A percentile compares a stretch with the other conserved stretches of the same genome.
These are phyloP conservation scores for Popillia japonica DNA, from an alignment of 1,140 invertebrate species.

Conservation along the genomic window DNA sequence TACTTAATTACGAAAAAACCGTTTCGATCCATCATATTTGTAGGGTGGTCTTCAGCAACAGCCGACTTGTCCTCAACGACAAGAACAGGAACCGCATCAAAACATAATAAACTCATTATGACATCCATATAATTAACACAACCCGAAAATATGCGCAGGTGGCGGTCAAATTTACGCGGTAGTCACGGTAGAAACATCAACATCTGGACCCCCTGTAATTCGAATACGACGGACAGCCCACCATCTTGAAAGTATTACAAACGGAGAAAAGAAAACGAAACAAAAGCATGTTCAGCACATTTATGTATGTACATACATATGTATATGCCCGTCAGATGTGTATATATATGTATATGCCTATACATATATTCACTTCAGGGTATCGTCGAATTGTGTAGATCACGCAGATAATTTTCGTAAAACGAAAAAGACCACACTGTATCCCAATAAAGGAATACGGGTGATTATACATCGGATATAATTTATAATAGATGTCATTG, in stretches of 20 bases:
- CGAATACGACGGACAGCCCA: not conserved
- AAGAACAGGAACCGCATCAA: not conserved
- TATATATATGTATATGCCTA: no score
- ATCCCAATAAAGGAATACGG: slow-evolving; percentile 32
- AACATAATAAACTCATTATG: not conserved
- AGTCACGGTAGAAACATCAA: slow-evolving; percentile 3
- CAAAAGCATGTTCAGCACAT: not conserved
- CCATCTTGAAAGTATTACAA: not conserved
- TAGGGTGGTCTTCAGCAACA: no score
- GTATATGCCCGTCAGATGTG: no score
- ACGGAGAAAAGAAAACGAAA: not conserved
- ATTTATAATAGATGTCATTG: slow-evolving; percentile 52
- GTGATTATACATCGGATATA: slow-evolving; percentile 41
- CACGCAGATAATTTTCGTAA: slow-evolving; percentile 34
- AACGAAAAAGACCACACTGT: slow-evolving; percentile 27
- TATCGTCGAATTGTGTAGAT: slow-evolving; percentile 41
- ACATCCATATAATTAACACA: not conserved
- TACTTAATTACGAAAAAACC: no score
- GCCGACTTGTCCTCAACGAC: no score
- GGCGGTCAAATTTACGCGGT: slow-evolving; percentile 9
- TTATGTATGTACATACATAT: not conserved
- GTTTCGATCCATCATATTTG: no score
- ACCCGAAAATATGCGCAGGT: not conserved
- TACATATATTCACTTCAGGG: not conserved
- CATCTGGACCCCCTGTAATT: slow-evolving; percentile 5